Evolutionary conservation across 2,113 vertebrate species (phyloP), one percentile per base, ranked within the genome.

Genomic region (Manacus vitellinus): DNA sequence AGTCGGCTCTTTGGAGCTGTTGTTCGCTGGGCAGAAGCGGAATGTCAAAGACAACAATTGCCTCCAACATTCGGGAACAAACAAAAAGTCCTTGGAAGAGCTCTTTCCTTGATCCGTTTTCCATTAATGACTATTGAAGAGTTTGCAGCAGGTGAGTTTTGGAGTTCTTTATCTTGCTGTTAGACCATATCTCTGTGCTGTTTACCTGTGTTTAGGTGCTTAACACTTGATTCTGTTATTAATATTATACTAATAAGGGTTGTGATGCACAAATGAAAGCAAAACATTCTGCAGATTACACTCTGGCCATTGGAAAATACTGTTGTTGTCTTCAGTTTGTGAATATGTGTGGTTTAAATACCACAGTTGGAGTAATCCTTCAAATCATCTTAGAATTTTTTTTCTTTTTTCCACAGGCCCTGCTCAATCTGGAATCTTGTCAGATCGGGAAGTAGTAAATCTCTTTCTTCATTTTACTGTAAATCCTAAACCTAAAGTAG

Each of bases 391-490:
- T 61, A 17, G 23, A 68, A 55, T 10, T 37, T 97, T 95, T 13
- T 13, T 18, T 41, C 98, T 87, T 98, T 96, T 97, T 98, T 98
- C 94, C 94, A 90, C 97, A 99, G 99, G 99, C 94, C 99, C 99
- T 98, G 99, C 99, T 98, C 99, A 99, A 63, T 99, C 99, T 98
- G 99, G 99, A 95, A 99, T 99, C 97, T 96, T 99, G 96, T 99
- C 99, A 75, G 99, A 99, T 97, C 98, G 99, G 90, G 99, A 99
- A 97, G 99, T 99, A 96, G 99, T 99, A 93, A 99, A 99, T 97
- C 99, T 99, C 96, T 99, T 99, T 97, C 98, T 99, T 96, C 99
- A 99, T 98, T 99, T 99, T 98, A 99, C 99, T 89, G 99, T 99
- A 98, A 99, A 99, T 95, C 99, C 99, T 93, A 99, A 99, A 97